Percentiles rank a stretch among this genome's conserved stretches.
Evolutionary conservation across 2,113 vertebrate species (phyloP).

Genomic region (Phalacrocorax brasilianus): DNA sequence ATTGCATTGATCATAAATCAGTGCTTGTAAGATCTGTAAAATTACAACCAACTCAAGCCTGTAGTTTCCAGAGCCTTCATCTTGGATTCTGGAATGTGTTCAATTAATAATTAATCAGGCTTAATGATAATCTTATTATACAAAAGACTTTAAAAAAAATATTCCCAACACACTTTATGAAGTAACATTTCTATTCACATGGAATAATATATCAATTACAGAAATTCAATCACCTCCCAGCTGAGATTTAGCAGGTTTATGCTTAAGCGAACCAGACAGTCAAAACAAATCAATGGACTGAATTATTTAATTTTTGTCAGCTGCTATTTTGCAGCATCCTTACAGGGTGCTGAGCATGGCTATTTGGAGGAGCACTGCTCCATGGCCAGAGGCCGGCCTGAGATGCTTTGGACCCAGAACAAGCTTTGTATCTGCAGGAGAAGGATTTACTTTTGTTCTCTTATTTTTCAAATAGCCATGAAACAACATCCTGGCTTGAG

Average conservation of each 20-base stretch:
- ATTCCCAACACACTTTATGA: neutral
- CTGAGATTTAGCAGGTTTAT: neutral
- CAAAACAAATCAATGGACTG: neutral
- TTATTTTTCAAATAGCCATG: neutral
- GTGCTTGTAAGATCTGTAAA: neutral
- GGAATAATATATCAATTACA: neutral
- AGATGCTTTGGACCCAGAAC: neutral
- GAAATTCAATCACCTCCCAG: neutral
- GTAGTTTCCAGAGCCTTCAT: neutral
- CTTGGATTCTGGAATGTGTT: neutral
- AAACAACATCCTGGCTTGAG: neutral
- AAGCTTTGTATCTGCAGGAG: neutral
- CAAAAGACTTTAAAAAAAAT: neutral
- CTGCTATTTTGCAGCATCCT: neutral
- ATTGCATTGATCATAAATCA: neutral
- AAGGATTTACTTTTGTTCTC: neutral
- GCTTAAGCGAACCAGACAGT: neutral
- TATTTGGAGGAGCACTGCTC: accelerated
- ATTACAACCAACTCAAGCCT: neutral
- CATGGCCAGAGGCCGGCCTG: neutral
- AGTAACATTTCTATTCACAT: neutral
- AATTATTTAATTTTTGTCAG: neutral
- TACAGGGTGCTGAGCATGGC: accelerated
- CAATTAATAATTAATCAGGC: neutral
- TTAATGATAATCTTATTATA: neutral